Conservation (phyloP, 2,797 vertebrate genomes). For the Babyrousa celebensis region DNA sequence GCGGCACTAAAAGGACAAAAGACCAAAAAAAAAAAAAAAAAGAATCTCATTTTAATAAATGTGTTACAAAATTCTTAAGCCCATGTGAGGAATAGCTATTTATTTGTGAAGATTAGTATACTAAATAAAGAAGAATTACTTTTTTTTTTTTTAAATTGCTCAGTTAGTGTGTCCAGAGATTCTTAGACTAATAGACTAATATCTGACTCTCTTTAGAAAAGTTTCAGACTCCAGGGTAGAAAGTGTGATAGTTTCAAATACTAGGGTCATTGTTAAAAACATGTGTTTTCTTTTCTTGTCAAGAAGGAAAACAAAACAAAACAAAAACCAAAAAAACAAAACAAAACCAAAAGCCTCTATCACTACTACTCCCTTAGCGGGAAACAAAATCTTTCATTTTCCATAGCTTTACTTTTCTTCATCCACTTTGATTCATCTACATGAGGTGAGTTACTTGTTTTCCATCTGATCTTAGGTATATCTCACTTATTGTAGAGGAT, state of each 20-base stretch:
- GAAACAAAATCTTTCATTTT: neutral
- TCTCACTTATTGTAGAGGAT: neutral
- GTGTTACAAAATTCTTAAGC: neutral
- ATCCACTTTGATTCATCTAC: neutral
- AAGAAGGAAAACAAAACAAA: neutral
- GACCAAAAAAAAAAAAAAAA: neutral
- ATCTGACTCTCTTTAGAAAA: neutral
- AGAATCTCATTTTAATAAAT: conserved; percentile 5
- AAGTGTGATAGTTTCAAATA: neutral
- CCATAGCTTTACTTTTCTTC: neutral
- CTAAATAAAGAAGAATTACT: neutral
- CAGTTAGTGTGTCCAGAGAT: neutral
- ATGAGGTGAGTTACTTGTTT: neutral
- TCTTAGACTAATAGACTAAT: neutral
- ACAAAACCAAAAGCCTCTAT: neutral
- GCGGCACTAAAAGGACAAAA: too few species aligned
- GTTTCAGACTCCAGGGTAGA: neutral
- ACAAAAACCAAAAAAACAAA: neutral
- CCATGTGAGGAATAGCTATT: neutral
- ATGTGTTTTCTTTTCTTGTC: neutral
- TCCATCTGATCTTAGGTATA: neutral
- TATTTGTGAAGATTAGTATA: neutral
- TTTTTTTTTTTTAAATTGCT: neutral
- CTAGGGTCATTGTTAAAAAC: neutral
- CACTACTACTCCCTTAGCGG: neutral